A percentile compares a stretch with the other conserved stretches of the same genome.
phyloP scores from a whole-genome alignment of 2,113 vertebrate species.

The Gulo gulo region DNA sequence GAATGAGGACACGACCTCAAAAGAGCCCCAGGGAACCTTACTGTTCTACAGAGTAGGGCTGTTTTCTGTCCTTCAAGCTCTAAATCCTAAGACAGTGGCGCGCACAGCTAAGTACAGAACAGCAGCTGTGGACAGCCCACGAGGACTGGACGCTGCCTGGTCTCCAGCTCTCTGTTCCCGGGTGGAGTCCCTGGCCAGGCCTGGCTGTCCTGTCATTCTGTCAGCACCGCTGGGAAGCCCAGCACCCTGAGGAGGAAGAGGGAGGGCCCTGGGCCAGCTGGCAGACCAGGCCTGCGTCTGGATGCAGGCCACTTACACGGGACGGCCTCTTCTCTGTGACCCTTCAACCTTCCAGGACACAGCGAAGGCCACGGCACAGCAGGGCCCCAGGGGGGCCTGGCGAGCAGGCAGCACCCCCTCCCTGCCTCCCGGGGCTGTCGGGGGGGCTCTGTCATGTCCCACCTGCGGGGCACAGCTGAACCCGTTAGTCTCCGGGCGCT shows the following conservation, averaged over 20 bases:
- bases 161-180: neutral
- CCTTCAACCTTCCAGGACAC: neutral
- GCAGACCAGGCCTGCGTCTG: neutral
- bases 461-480: fast-evolving
- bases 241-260: fast-evolving
- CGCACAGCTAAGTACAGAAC: neutral
- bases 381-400: no score
- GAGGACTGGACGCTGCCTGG: fast-evolving
- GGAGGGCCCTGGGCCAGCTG: neutral
- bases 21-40: neutral
- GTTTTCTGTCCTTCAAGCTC: neutral
- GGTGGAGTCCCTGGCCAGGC: neutral
- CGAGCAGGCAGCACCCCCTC: fast-evolving
- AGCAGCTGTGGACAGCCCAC: fast-evolving
- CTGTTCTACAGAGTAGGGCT: neutral
- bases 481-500: fast-evolving
- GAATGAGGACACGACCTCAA: neutral
- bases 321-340: neutral
- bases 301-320: neutral
- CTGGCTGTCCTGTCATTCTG: neutral
- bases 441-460: neutral
- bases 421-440: neutral
- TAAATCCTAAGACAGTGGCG: fast-evolving
- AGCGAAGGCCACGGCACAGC: neutral
- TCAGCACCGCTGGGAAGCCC: neutral